A percentile compares a stretch with the other conserved stretches of the same genome.
phyloP scores from a whole-genome alignment of 2,797 vertebrate species.

The Eupleurogrammus muticus region DNA sequence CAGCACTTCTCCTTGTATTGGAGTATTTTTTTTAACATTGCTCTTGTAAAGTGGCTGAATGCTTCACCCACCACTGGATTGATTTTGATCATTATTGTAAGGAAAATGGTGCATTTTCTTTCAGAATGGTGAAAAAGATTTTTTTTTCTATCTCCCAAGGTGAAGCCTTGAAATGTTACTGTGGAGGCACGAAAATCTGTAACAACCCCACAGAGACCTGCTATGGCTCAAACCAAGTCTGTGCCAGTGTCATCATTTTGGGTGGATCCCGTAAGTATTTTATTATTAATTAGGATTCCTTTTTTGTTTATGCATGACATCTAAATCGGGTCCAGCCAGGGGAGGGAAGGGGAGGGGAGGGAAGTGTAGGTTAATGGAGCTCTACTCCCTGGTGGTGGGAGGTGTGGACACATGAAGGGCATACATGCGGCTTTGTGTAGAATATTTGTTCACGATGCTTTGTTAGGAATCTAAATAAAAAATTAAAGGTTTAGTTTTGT shows the following conservation, averaged over 20 bases:
- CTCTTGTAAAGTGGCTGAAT: too few species aligned
- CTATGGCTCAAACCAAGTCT: neutral
- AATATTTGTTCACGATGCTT: too few species aligned
- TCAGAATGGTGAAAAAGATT: neutral
- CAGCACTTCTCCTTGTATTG: neutral
- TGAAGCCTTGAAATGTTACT: slow-evolving; percentile 22
- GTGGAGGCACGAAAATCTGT: slow-evolving; percentile 12
- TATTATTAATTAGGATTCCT: neutral
- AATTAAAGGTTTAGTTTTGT: too few species aligned
- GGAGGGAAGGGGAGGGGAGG: too few species aligned
- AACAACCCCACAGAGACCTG: slow-evolving; percentile 8
- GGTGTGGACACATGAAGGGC: too few species aligned
- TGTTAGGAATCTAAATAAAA: too few species aligned
- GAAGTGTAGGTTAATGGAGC: too few species aligned
- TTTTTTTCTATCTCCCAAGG: neutral
- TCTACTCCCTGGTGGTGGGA: too few species aligned
- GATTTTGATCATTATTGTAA: neutral
- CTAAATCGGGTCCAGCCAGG: too few species aligned
- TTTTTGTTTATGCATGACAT: too few species aligned
- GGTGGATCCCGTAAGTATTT: slow-evolving; percentile 6
- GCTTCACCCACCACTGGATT: neutral
- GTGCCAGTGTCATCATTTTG: neutral
- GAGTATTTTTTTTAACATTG: too few species aligned
- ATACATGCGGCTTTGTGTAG: too few species aligned
- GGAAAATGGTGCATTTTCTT: neutral